Base-by-base conservation (phyloP, 2,888 invertebrate genomes). In the Volucella zonaria region DNA sequence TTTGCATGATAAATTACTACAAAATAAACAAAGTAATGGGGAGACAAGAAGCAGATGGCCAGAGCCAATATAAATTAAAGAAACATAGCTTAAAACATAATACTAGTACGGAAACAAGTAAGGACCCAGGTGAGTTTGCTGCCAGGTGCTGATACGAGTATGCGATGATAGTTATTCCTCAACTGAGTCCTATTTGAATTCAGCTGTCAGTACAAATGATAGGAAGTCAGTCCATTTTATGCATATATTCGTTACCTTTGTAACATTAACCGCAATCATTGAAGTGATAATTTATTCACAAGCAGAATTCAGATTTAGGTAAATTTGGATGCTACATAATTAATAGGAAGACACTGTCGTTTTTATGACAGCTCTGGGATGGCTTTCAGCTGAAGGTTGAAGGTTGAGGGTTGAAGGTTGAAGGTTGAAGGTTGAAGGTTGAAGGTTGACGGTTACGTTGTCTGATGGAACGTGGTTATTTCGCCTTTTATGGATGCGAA, bases 1-100 rank as follows among this genome's bases (percentile, higher is more conserved):
- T 75, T 66, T 75, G 42, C 58, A 66, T 75, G 56, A 66, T 52
- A 75, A 66, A 66, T 58, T 58, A 23, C 49, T 42, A 11, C 9
- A 14, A 14, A 56, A 75, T 31, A 15, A 66, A 58, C 11, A 58
- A 49, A 75, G 51, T 75, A 75, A 66, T 58, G 75, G 51, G 51
- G 40, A 43, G 38, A 9, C 49, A 56, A 1, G 23, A 14, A 47
- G 12, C 62, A 23, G 54, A 31, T 51, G 23, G 18, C 43, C 40
- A 15, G 15, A 15, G 15, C 45, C 31, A 45, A 42, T 73, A 62
- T 49, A 58, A 42, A 75, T 58, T 23, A 51, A 58, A 51, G 23
- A n/a, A 58, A 43, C 14, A 54, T 40, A 14, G n/a, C 49, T 4
- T 42, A 49, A 66, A n/a, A n/a, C n/a, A n/a, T n/a, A 49, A 64